phyloP scores from a whole-genome alignment of 1,140 invertebrate species.

The Bradynema listronoti region DNA sequence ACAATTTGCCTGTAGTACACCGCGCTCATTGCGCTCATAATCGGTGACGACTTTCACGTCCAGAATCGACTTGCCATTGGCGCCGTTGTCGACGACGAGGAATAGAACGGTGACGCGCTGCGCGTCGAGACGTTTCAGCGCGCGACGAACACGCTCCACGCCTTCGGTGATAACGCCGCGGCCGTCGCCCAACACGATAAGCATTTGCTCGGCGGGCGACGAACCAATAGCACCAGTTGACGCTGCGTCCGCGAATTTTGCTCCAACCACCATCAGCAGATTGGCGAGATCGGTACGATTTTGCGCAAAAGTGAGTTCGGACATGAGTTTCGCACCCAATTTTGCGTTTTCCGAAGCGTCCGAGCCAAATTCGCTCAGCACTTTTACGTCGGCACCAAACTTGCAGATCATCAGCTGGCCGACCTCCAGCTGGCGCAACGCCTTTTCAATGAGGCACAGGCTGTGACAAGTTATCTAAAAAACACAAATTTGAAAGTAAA shows the following conservation, averaged over 20 bases:
- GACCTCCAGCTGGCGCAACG: constrained; percentile 82
- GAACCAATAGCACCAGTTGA: not conserved
- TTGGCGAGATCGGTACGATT: constrained; percentile 66
- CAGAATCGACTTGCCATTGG: constrained; percentile 83
- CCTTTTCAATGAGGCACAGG: constrained; percentile 80
- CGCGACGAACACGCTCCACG: constrained; percentile 68
- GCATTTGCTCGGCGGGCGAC: constrained; percentile 66
- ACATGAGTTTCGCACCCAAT: constrained; percentile 59
- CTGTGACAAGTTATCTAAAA: constrained; percentile 80
- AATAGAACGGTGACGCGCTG: constrained; percentile 85
- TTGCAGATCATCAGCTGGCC: constrained; percentile 82
- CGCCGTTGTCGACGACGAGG: constrained; percentile 88
- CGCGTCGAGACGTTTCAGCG: constrained; percentile 72
- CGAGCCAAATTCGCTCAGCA: constrained; percentile 68
- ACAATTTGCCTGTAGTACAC: too few relatives aligned
- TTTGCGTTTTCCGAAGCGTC: constrained; percentile 29
- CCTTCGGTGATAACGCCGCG: constrained; percentile 85
- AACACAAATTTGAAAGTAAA: too few relatives aligned
- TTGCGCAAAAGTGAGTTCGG: constrained; percentile 61
- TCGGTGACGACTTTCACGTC: constrained; percentile 71
- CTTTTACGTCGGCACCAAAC: constrained; percentile 77
- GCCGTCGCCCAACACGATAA: constrained; percentile 89
- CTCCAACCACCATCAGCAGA: constrained; percentile 70
- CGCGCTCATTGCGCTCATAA: too few relatives aligned
- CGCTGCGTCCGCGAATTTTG: constrained; percentile 53